Percentiles rank a stretch among this genome's conserved stretches.
Evolutionary conservation across 2,888 invertebrate species (phyloP).

Genomic region (Prosapia bicincta): DNA sequence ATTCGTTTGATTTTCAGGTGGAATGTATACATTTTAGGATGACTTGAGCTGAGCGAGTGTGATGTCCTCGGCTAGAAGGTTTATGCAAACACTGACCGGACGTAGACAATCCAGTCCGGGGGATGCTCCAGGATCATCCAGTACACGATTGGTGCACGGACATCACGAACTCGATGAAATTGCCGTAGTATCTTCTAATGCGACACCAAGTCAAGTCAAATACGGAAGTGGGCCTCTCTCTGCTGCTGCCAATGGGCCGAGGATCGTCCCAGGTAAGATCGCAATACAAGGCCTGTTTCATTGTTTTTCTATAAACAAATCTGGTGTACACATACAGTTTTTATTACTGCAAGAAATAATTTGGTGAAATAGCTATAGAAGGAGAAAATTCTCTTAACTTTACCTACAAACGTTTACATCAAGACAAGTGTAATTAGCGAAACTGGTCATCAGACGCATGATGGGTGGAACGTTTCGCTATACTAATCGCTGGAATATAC

Average conservation of each 20-base stretch:
- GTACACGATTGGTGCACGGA: conserved; percentile 21
- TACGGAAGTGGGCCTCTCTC: conserved; percentile 55
- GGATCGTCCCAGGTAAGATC: conserved; percentile 57
- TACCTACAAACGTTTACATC: too few relatives aligned
- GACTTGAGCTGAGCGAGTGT: conserved; percentile 5
- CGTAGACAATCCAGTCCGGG: conserved; percentile 28
- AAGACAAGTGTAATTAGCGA: too few relatives aligned
- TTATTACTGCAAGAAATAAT: too few relatives aligned
- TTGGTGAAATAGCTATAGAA: too few relatives aligned
- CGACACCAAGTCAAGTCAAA: conserved; percentile 53
- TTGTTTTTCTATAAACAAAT: too few relatives aligned
- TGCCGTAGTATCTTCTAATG: conserved; percentile 59
- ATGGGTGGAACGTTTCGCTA: too few relatives aligned
- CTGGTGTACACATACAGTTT: too few relatives aligned
- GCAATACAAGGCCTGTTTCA: too few relatives aligned
- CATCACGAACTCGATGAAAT: conserved; percentile 63
- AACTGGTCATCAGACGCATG: too few relatives aligned
- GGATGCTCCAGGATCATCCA: conserved; percentile 18
- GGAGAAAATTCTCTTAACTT: too few relatives aligned
- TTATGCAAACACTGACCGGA: conserved; percentile 29
- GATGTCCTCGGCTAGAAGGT: conserved; percentile 27
- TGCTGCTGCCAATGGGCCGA: conserved; percentile 56
- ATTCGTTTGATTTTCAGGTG: neutral
- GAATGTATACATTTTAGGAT: neutral
- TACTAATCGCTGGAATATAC: too few relatives aligned